phyloP scores from a whole-genome alignment of 2,797 vertebrate genomes.

The Gambelia wislizenii region DNA sequence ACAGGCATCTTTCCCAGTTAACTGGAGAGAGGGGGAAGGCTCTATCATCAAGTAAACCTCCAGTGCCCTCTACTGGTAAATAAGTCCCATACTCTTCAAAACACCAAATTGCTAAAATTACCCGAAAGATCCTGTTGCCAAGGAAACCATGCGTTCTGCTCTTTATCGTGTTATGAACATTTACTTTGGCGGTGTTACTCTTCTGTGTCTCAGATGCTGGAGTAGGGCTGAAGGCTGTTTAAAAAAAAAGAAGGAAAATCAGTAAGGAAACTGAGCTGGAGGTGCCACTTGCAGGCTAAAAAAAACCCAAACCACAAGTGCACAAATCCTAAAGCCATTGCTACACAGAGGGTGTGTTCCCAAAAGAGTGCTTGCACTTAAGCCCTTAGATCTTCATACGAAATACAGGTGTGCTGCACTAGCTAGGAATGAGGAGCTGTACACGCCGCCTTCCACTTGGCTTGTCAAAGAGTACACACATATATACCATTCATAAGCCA shows the following conservation, averaged over 20 bases:
- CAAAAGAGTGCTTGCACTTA: neutral
- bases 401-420: neutral
- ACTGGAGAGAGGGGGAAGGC: no score
- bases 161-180: slow-evolving; percentile 33
- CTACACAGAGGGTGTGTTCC: neutral
- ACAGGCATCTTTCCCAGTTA: neutral
- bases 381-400: neutral
- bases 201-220: slow-evolving; percentile 3
- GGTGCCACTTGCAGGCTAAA: neutral
- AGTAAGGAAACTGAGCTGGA: neutral
- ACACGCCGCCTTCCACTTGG: neutral
- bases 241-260: neutral
- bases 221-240: neutral
- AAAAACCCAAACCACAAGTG: neutral
- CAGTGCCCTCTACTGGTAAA: slow-evolving; percentile 64
- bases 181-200: slow-evolving; percentile 24
- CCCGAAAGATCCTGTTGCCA: slow-evolving; percentile 61
- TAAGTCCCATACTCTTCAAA: neutral
- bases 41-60: slow-evolving; percentile 32
- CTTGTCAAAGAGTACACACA: neutral
- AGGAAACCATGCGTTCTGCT: slow-evolving; percentile 54
- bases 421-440: neutral
- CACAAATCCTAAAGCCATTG: neutral
- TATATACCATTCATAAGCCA: neutral
- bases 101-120: neutral